Percentiles rank a stretch among this genome's conserved stretches.
Evolutionary conservation across 1,140 invertebrate genomes (phyloP).

Genomic region (Cotesia glomerata): DNA sequence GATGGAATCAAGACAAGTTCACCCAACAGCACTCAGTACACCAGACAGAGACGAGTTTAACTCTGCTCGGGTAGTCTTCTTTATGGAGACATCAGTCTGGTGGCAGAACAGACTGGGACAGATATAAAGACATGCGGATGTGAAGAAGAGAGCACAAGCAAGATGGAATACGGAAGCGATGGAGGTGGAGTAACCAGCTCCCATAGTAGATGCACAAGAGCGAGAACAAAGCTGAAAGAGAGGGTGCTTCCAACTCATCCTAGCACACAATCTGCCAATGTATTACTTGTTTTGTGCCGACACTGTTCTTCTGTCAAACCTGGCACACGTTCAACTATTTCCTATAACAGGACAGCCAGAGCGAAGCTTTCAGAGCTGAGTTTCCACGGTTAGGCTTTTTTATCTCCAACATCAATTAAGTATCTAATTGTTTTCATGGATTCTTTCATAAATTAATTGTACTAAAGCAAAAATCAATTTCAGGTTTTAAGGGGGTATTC

Average conservation of each 20-base stretch:
- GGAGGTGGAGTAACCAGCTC: neutral
- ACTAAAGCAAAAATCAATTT: no score
- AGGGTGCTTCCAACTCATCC: neutral
- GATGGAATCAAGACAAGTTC: neutral
- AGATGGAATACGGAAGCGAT: no score
- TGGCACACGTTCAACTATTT: slow-evolving; percentile 5
- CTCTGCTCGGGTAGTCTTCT: neutral
- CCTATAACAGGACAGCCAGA: neutral
- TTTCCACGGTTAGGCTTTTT: neutral
- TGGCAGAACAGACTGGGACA: no score
- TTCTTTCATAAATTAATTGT: neutral
- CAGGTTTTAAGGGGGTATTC: no score
- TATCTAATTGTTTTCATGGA: neutral
- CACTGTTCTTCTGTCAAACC: neutral
- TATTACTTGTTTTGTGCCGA: slow-evolving; percentile 8
- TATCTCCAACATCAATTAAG: neutral
- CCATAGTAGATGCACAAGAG: neutral
- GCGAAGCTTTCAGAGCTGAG: neutral
- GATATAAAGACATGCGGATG: no score
- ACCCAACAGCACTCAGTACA: neutral
- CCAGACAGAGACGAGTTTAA: neutral
- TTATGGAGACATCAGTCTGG: neutral
- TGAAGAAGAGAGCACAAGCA: neutral
- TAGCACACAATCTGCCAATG: slow-evolving; percentile 3
- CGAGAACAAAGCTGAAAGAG: neutral